Evolutionary conservation across 2,888 invertebrate species (phyloP), one percentile per base, ranked within the genome.

Genomic region (Argynnis bischoffii): DNA sequence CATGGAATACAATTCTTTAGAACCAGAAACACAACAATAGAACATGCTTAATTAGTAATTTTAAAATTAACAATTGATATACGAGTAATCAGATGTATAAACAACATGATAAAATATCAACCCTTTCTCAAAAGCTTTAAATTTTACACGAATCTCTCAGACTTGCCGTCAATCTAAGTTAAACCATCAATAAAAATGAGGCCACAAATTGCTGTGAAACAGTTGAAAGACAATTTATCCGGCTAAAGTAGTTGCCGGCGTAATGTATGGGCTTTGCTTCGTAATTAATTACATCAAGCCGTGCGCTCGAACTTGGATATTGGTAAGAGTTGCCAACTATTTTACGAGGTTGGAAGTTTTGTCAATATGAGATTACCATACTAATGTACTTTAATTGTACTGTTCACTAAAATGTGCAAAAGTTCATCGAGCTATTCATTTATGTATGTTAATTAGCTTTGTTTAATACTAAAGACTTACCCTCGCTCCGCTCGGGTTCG

Each of bases 251-350:
- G 75, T 78, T 78, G 71, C 67, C 72, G 51, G 64, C 66, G 76
- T 76, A 80, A 80, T 79, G 77, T 79, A 81, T 75, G 75, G 75
- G 74, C 72, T 73, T 72, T 79, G 77, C 77, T 79, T 77, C 74
- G 81, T 81, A 84, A 87, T 88, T 87, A 86, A 86, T 87, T 83
- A 83, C 80, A 77, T 74, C 76, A 78, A 77, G 71, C 74, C 75
- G 71, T 76, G 72, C 72, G 71, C 73, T 70, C 71, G 59, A 87
- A 87, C 78, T 87, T 85, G 81, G 74, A 83, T 83, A 83, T 84
- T 85, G 80, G 80, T 66, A 73, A 79, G 84, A 85, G 79, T 84
- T 84, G 67, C 51, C 46, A 54, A 67, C 55, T 66, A 59, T 54
- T 64, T 64, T 57, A 41, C 64, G 55, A 69, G 59, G 56, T 66